Base-by-base conservation (phyloP, 2,113 vertebrate species). In the Myodes glareolus region DNA sequence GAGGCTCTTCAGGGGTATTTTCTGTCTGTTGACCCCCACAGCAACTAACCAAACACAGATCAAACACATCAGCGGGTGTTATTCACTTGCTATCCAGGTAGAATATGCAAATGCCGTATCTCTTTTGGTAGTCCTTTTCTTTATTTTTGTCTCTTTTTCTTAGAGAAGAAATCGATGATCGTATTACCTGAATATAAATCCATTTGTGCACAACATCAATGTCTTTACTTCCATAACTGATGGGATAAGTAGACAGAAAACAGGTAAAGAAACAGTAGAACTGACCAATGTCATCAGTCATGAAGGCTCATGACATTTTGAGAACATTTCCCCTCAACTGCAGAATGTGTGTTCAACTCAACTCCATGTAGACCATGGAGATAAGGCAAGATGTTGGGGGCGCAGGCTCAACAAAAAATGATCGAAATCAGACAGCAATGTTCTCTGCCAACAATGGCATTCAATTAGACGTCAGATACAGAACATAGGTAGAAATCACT, bases 101-200 rank as follows among this genome's bases (percentile, higher is more conserved):
- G 70, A 14, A 21, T 42, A 80, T 55, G 84, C 2, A 94, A 92
- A 92, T 19, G 42, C 1, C 36, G 1, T 86, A 17, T 65, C 58
- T 82, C 55, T 61, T 95, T 91, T 31, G 19, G 17, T 27, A 91
- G 27, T 1, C 73, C 55, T 95, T 47, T 78, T 86, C 50, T 68
- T 61, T 27, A 70, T 16, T 61, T 92, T 45, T 82, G 45, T 65
- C 61, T 13, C 29, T 29, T 70, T 77, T 76, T 90, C 78, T 67
- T 52, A 87, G n/a, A 82, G 31, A 92, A 84, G 89, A 86, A n/a
- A 36, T 39, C 47, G 7, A 3, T 76, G 50, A 90, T 61, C 85
- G 5, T 72, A 65, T 95, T 94, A 77, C n/a, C 42, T 7, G 36
- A 68, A 31, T 52, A 55, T 36, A 96, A 94, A 91, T 77, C 55